These are phyloP conservation scores for Malurus elegans DNA, from an alignment of 2,113 vertebrate genomes.

Conservation along the genomic window DNA sequence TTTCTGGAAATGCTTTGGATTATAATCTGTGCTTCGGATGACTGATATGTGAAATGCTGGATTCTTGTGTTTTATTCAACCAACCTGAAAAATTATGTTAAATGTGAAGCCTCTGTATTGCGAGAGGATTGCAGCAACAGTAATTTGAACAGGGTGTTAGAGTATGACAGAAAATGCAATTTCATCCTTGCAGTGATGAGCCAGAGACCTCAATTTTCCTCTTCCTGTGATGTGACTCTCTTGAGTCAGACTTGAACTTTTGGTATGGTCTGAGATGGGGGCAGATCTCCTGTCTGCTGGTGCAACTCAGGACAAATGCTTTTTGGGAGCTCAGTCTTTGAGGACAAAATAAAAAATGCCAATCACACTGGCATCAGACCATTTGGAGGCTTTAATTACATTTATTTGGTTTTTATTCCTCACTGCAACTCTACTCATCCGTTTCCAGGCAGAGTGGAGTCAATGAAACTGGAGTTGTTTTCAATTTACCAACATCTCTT, in stretches of 20 bases:
- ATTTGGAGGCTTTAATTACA: constrained; percentile 33
- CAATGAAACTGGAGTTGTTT: constrained; percentile 29
- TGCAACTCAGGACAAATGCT: neutral
- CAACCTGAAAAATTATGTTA: neutral
- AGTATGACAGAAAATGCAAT: neutral
- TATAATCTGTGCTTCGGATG: constrained; percentile 25
- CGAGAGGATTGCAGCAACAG: neutral
- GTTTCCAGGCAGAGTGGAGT: neutral
- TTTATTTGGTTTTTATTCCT: constrained; percentile 35
- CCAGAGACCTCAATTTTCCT: neutral
- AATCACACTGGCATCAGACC: neutral
- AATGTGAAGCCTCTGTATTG: neutral
- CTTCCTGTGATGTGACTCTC: neutral
- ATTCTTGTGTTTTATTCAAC: neutral
- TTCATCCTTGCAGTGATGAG: neutral
- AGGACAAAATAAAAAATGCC: neutral
- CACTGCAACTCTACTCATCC: neutral
- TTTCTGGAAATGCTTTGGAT: constrained; percentile 36
- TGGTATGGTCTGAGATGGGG: neutral
- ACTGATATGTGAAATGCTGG: neutral
- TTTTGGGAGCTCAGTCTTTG: neutral
- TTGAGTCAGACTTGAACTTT: neutral
- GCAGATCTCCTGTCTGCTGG: neutral
- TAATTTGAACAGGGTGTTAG: constrained; percentile 26
- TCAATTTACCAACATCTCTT: neutral